Base-by-base conservation (phyloP, 2,888 invertebrate species). In the Gandaritis pyraliata region DNA sequence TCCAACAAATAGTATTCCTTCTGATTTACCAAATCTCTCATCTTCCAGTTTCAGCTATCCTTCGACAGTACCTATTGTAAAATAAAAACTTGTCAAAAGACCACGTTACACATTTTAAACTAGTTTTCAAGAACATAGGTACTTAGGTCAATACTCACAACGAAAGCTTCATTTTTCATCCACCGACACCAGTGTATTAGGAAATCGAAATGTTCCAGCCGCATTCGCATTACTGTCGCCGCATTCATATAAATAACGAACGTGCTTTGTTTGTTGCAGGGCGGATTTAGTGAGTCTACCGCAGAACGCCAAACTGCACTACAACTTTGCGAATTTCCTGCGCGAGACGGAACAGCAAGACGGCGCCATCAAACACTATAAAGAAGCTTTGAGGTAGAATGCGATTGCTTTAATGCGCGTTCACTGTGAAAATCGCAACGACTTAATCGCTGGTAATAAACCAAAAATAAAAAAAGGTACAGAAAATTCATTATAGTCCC, bases 221-320 rank as follows among this genome's bases (percentile, higher is more conserved):
- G 3, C 53, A 49, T 65, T 77, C 80, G 65, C 80, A 75, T 71
- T 73, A 76, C 74, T 71, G 73, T 68, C 66, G 65, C 74, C 71
- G 74, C 71, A 72, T 80, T 80, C 67, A 65, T 74, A 75, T 86
- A 84, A 83, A 86, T 86, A 79, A 84, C 80, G 80, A 85, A 85
- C 86, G 86, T 85, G 83, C 85, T 83, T 87, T 86, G 81, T 85
- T 84, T 82, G 81, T 92, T 93, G 86, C 93, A 97, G 97, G 81
- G 95, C 97, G 76, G 97, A 97, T 72, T 92, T 97, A 80, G 93
- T 94, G 85, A 95, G 95, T 71, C 89, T 97, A 74, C 97, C 97
- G 52, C 95, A 96, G 86, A 98, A 97, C 88, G 97, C 97, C 73
- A 97, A 97, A 93, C 95, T 97, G 94, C 97, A 97, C 93, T 97